Percentiles rank a stretch among this genome's conserved stretches.
These are phyloP conservation scores for Syngnathus acus DNA, from an alignment of 2,797 vertebrate species.

Conservation along the genomic window DNA sequence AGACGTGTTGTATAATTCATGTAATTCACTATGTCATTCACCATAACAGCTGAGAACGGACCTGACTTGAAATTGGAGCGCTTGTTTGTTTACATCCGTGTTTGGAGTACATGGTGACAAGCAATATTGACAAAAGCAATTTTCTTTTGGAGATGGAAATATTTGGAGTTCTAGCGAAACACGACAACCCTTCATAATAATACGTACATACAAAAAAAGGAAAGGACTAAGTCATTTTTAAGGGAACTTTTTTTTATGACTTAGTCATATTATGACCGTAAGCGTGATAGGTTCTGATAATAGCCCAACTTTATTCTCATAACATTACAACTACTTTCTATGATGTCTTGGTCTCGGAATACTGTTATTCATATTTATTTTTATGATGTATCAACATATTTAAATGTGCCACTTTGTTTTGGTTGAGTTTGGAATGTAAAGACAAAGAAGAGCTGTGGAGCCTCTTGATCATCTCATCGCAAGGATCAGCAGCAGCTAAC, in stretches of 20 bases:
- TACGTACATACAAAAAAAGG: neutral
- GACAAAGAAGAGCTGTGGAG: neutral
- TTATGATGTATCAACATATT: neutral
- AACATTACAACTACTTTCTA: no score
- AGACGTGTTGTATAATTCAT: slow-evolving; percentile 38
- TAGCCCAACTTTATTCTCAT: no score
- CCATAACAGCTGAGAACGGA: slow-evolving; percentile 7
- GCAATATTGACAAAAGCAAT: neutral
- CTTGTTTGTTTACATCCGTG: neutral
- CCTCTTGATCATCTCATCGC: slow-evolving; percentile 1
- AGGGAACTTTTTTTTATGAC: no score
- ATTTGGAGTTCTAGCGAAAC: neutral
- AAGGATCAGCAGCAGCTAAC: neutral
- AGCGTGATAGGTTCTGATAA: no score
- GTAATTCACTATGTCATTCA: slow-evolving; percentile 17
- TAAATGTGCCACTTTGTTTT: neutral
- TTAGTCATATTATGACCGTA: no score
- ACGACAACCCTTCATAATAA: neutral
- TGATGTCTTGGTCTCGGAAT: no score
- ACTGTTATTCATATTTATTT: no score
- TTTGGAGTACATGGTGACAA: neutral
- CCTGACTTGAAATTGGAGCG: neutral
- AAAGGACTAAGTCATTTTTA: neutral
- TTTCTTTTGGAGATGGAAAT: neutral
- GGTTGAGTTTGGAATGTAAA: neutral